Conservation (phyloP, 2,888 invertebrate species). For the Ochropacha duplaris region DNA sequence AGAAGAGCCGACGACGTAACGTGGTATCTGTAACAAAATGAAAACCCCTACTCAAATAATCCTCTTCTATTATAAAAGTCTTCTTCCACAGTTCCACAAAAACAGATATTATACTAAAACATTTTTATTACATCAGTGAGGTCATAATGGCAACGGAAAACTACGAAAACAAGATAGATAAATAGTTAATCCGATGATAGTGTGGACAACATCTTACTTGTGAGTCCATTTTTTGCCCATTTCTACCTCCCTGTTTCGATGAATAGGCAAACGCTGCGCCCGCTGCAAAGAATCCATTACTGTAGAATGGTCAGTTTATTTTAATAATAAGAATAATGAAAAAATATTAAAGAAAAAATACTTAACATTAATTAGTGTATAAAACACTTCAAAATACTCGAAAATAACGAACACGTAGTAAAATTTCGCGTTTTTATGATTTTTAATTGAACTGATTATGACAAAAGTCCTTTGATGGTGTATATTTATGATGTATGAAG, state of each 20-base stretch:
- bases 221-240: constrained; percentile 2
- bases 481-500: too few relatives aligned
- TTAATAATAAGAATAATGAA: too few relatives aligned
- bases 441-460: too few relatives aligned
- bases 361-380: too few relatives aligned
- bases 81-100: background rate
- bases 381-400: too few relatives aligned
- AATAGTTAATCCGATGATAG: constrained; percentile 4
- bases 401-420: too few relatives aligned
- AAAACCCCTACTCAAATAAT: background rate
- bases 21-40: background rate
- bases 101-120: background rate
- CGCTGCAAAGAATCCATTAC: background rate
- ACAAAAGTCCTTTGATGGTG: too few relatives aligned
- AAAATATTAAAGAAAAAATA: too few relatives aligned
- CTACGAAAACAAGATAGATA: constrained; percentile 6
- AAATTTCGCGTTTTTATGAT: too few relatives aligned
- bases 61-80: background rate
- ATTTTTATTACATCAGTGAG: background rate
- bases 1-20: background rate
- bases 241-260: background rate
- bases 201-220: constrained; percentile 5
- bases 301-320: background rate
- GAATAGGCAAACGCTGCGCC: background rate
- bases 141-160: constrained; percentile 1